Evolutionary conservation across 2,888 invertebrate species (phyloP).

Genomic region (Strigamia transsilvanica): DNA sequence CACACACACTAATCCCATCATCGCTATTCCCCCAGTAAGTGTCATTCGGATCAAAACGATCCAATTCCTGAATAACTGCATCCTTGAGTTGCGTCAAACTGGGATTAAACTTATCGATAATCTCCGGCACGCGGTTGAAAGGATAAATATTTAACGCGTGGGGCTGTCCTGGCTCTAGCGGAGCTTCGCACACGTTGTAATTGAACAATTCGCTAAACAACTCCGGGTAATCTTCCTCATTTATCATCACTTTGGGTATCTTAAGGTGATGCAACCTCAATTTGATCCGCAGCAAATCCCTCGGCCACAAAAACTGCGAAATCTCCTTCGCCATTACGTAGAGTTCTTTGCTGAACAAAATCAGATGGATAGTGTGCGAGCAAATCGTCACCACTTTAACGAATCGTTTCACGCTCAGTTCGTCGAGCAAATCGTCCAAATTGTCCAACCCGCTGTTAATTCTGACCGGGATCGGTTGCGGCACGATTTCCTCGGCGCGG

Average conservation of each 20-base stretch:
- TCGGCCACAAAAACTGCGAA: background rate
- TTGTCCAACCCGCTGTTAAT: background rate
- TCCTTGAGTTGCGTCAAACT: background rate
- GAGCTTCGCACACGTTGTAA: background rate
- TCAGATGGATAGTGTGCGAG: background rate
- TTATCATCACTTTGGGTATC: background rate
- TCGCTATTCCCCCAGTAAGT: constrained; percentile 13
- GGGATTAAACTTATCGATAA: background rate
- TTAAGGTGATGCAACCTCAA: background rate
- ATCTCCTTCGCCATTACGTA: background rate
- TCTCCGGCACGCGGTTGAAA: background rate
- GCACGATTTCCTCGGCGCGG: background rate
- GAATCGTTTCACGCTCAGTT: background rate
- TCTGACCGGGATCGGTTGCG: background rate
- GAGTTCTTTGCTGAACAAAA: background rate
- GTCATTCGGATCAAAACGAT: constrained; percentile 17
- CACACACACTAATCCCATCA: background rate
- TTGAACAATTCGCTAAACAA: background rate
- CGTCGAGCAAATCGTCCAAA: background rate
- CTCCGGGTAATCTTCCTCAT: background rate
- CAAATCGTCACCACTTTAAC: background rate
- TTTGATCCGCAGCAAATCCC: background rate
- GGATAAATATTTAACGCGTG: background rate
- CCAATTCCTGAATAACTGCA: background rate
- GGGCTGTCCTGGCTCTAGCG: background rate